These are phyloP conservation scores for Rattus norvegicus DNA, from an alignment of 2,113 vertebrate species.

Conservation along the genomic window GRCr8 NC_086020.1:39250001-39250500, in stretches of 20 bases:
- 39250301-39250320: background rate
- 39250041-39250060: background rate
- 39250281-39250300: constrained; percentile 19
- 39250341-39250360: background rate
- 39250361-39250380: background rate
- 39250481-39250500: background rate
- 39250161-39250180: background rate
- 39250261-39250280: background rate
- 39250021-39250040: background rate
- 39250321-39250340: background rate
- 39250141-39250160: background rate
- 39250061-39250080: background rate
- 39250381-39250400: background rate
- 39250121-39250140: background rate
- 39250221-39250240: background rate
- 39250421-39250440: background rate
- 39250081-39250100: background rate
- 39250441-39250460: background rate
- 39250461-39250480: background rate
- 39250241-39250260: background rate
- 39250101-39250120: background rate
- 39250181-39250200: background rate
- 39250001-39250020: constrained; percentile 6
- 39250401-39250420: background rate
- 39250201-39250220: background rate